phyloP scores from a whole-genome alignment of 1,140 invertebrate species.

The Harpegnathos saltator region DNA sequence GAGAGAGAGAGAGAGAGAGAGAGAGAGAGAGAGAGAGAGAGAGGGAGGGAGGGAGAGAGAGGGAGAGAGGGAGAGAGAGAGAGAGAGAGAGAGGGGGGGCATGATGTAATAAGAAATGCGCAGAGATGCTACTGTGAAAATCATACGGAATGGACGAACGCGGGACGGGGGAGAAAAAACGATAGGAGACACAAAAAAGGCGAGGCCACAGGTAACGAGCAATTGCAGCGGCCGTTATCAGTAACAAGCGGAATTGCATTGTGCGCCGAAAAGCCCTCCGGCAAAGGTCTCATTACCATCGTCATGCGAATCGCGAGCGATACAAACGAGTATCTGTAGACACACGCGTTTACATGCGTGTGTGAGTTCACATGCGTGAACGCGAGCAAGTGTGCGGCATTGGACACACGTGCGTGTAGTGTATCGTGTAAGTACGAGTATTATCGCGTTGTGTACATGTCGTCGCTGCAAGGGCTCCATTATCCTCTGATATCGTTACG shows the following conservation, averaged over 20 bases:
- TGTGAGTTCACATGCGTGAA: too few species aligned
- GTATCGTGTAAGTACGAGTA: slow-evolving; percentile 59
- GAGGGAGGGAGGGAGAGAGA: too few species aligned
- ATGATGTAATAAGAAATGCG: slow-evolving; percentile 21
- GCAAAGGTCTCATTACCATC: slow-evolving; percentile 68
- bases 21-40: too few species aligned
- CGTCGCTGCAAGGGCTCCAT: slow-evolving; percentile 65
- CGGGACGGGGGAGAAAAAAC: background rate
- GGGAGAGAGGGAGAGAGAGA: too few species aligned
- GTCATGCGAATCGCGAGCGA: slow-evolving; percentile 65
- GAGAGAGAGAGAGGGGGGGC: too few species aligned
- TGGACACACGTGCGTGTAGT: slow-evolving; percentile 20
- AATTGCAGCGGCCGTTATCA: slow-evolving; percentile 66
- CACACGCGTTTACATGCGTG: background rate
- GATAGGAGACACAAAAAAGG: background rate
- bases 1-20: too few species aligned
- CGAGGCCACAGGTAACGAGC: slow-evolving; percentile 64
- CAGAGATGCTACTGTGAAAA: slow-evolving; percentile 2
- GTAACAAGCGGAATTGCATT: slow-evolving; percentile 75
- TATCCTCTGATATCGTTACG: slow-evolving; percentile 72
- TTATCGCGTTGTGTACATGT: slow-evolving; percentile 68
- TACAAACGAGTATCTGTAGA: slow-evolving; percentile 56
- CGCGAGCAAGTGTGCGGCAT: background rate
- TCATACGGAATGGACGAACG: slow-evolving; percentile 25
- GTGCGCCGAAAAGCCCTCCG: slow-evolving; percentile 63